These are phyloP conservation scores for Neoarius graeffei DNA, from an alignment of 2,113 vertebrate species.

Conservation along the genomic window DNA sequence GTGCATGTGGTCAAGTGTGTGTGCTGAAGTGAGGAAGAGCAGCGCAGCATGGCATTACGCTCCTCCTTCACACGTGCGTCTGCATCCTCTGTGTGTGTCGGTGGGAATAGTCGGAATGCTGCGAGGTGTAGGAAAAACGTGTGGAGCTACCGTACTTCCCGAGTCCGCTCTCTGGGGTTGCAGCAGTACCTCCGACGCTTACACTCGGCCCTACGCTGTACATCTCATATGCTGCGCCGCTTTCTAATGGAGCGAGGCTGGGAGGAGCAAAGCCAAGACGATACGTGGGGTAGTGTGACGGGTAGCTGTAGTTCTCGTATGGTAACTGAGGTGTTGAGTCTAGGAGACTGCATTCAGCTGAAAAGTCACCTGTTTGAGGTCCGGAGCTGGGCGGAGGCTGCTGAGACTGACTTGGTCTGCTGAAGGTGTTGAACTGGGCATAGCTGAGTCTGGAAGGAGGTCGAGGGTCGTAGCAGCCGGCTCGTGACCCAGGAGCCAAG, in stretches of 20 bases:
- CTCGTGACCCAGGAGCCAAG: constrained; percentile 68
- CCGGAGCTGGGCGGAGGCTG: constrained; percentile 66
- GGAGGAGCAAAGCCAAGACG: constrained; percentile 84
- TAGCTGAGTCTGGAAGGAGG: constrained; percentile 92
- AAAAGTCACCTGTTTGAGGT: constrained; percentile 69
- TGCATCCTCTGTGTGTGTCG: constrained; percentile 97
- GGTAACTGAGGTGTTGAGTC: constrained; percentile 86
- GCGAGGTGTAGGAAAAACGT: constrained; percentile 92
- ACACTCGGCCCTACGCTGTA: constrained; percentile 69
- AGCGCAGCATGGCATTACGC: constrained; percentile 4
- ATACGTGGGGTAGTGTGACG: constrained; percentile 80
- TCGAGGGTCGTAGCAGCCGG: constrained; percentile 83
- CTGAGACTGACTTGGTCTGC: constrained; percentile 70
- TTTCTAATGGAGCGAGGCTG: constrained; percentile 74
- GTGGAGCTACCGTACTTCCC: constrained; percentile 87
- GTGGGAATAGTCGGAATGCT: constrained; percentile 94
- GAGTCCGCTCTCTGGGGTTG: constrained; percentile 73
- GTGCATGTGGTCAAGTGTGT: constrained; percentile 55
- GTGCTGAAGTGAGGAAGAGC: constrained; percentile 33
- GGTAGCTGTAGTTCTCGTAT: constrained; percentile 87
- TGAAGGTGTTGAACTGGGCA: constrained; percentile 92
- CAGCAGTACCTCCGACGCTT: constrained; percentile 36
- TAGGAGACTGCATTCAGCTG: constrained; percentile 73
- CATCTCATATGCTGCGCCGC: constrained; percentile 76
- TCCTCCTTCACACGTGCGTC: constrained; percentile 86